These are phyloP conservation scores for Heliopora coerulea DNA, from an alignment of 92 coral and sea anemone species.

Conservation along the genomic window DNA sequence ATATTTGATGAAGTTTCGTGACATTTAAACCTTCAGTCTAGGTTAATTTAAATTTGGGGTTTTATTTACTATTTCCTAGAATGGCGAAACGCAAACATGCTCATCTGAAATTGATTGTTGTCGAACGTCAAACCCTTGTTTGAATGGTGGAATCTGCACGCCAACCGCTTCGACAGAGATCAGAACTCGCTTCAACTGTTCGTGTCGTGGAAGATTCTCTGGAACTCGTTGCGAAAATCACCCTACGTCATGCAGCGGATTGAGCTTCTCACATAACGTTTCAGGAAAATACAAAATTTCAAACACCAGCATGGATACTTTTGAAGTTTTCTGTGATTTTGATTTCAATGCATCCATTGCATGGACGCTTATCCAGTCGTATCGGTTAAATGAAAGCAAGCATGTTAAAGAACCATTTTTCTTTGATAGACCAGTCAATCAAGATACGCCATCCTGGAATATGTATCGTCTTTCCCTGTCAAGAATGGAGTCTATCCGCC, in stretches of 20 bases:
- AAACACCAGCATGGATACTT: background rate
- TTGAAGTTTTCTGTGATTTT: background rate
- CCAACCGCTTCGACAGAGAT: background rate
- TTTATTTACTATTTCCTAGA: too few relatives aligned
- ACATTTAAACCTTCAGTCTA: too few relatives aligned
- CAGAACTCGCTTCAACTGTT: background rate
- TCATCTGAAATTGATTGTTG: background rate
- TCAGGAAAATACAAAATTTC: background rate
- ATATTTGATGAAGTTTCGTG: too few relatives aligned
- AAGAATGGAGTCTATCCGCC: conserved; percentile 1
- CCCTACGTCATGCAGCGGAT: background rate
- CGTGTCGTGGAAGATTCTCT: background rate
- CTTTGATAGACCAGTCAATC: background rate
- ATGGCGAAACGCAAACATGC: background rate
- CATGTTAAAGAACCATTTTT: background rate
- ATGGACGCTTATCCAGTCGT: background rate
- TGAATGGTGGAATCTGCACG: background rate
- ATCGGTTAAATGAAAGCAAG: background rate
- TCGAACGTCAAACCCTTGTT: background rate
- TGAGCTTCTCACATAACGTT: background rate
- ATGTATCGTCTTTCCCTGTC: background rate
- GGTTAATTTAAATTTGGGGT: too few relatives aligned
- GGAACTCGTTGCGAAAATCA: background rate
- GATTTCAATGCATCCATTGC: background rate
- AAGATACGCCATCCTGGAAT: background rate